Percentiles rank a stretch among this genome's conserved stretches.
phyloP scores from a whole-genome alignment of 2,113 vertebrate genomes.

The Emydocephalus ijimae region DNA sequence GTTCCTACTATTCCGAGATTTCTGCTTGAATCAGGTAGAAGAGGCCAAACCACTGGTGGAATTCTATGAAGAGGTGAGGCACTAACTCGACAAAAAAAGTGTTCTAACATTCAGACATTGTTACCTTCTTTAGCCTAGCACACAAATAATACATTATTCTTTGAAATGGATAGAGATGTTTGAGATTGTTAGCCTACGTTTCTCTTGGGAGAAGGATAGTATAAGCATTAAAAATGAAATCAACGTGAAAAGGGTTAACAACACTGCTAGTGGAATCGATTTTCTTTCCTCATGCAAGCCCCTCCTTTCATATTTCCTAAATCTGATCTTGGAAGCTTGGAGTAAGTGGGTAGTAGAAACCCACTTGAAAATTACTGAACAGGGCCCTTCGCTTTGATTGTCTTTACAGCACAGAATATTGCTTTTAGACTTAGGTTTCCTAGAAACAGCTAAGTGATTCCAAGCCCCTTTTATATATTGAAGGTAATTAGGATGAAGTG shows the following conservation, averaged over 20 bases:
- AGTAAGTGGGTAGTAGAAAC: background rate
- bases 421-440: background rate
- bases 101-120: background rate
- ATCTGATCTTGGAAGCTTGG: background rate
- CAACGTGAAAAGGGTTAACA: background rate
- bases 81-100: background rate
- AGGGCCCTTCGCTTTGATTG: no score
- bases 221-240: background rate
- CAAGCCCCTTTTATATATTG: background rate
- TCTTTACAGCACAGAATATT: background rate
- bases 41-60: conserved; percentile 75
- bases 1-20: conserved; percentile 74
- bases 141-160: background rate
- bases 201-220: background rate
- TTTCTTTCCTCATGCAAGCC: background rate
- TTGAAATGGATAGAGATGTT: background rate
- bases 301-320: no score
- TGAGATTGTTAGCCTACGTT: background rate
- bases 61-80: conserved; percentile 74
- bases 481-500: background rate
- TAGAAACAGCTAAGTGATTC: background rate
- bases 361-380: background rate
- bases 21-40: conserved; percentile 71
- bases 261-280: background rate
- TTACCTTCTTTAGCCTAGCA: background rate